A percentile compares a stretch with the other conserved stretches of the same genome.
phyloP scores from a whole-genome alignment of 2,113 vertebrate genomes.

The Semnopithecus entellus region DNA sequence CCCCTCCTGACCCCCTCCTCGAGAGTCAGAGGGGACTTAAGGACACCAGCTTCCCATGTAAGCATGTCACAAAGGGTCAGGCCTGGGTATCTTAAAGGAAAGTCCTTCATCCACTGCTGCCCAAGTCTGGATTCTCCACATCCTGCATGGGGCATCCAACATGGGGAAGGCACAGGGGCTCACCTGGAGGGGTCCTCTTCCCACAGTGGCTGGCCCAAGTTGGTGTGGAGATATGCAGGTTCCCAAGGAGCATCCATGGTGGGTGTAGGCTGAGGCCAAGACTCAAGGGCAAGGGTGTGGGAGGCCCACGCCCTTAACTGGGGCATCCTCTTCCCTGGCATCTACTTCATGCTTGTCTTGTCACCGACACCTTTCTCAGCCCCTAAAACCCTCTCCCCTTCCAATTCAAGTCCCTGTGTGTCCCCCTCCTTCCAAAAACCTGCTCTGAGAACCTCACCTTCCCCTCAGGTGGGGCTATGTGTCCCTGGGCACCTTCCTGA shows the following conservation, averaged over 20 bases:
- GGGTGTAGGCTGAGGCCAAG: background rate
- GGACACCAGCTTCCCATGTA: background rate
- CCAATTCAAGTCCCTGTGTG: background rate
- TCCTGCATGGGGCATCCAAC: background rate
- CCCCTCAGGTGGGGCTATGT: background rate
- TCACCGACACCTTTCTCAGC: background rate
- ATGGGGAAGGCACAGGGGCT: background rate
- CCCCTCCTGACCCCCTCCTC: background rate
- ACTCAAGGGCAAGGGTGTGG: background rate
- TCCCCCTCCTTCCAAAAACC: background rate
- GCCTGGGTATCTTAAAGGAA: background rate
- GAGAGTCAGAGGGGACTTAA: background rate
- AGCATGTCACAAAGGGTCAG: background rate
- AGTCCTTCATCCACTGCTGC: background rate
- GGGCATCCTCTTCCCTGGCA: background rate
- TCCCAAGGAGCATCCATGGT: accelerated
- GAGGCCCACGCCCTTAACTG: background rate
- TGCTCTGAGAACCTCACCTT: background rate
- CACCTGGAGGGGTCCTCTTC: background rate
- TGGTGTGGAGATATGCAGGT: background rate
- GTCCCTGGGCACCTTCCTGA: background rate
- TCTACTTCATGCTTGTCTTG: background rate
- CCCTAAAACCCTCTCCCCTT: background rate
- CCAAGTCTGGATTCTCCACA: background rate
- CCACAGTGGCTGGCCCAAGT: background rate